phyloP scores from a whole-genome alignment of 2,797 vertebrate genomes.

The Trematomus bernacchii region DNA sequence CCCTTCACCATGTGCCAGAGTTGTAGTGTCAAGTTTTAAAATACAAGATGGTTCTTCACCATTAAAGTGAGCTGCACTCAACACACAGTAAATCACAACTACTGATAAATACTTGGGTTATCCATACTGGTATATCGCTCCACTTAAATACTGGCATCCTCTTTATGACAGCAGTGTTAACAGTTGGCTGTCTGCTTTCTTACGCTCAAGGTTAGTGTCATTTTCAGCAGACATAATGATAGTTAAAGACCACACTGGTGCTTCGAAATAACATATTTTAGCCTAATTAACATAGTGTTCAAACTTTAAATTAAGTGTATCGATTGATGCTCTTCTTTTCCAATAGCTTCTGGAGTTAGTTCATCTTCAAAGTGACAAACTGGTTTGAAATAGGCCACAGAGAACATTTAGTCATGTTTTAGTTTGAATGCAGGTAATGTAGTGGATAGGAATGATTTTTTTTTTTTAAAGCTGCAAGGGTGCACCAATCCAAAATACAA shows the following conservation, averaged over 20 bases:
- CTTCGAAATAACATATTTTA: conserved; percentile 2
- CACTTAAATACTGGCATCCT: conserved; percentile 61
- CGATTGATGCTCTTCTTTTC: neutral
- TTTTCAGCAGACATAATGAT: conserved; percentile 56
- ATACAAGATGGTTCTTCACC: conserved; percentile 41
- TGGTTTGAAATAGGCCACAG: neutral
- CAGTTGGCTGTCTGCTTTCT: conserved; percentile 24
- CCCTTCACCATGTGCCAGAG: conserved; percentile 61
- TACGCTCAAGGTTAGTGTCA: conserved; percentile 32
- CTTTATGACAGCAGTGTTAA: conserved; percentile 31
- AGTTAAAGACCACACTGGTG: conserved; percentile 45
- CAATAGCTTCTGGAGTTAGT: conserved; percentile 12
- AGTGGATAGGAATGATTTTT: neutral
- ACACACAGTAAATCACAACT: conserved; percentile 55
- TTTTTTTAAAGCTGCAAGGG: neutral
- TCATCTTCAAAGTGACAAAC: neutral
- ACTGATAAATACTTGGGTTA: conserved; percentile 66
- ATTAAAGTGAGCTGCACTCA: conserved; percentile 63
- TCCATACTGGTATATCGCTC: conserved; percentile 37
- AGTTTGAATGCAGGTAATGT: neutral
- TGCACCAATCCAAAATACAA: neutral
- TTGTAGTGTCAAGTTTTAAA: conserved; percentile 63
- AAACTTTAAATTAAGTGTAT: neutral
- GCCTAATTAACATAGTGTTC: conserved; percentile 32
- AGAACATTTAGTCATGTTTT: neutral